A percentile compares a stretch with the other conserved stretches of the same genome.
Conservation (phyloP, 2,113 vertebrate genomes). For the Vidua macroura region DNA sequence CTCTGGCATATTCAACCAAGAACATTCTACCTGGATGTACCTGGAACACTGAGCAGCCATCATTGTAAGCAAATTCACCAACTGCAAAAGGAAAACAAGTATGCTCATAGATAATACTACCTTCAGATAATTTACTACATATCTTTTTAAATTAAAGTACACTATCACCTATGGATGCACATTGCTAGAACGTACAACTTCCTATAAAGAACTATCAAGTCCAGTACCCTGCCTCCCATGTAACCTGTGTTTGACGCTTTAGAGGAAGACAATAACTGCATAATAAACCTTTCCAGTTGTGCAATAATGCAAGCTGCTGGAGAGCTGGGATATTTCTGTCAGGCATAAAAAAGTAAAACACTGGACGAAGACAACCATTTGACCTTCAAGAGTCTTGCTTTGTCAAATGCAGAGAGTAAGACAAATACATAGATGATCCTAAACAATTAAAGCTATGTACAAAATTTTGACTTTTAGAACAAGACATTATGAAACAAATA, state of each 20-base stretch:
- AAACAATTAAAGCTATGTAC: constrained; percentile 72
- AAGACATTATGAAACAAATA: constrained; percentile 46
- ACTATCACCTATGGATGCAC: constrained; percentile 52
- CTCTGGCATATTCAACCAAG: constrained; percentile 24
- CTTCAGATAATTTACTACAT: constrained; percentile 10
- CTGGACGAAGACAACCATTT: constrained; percentile 69
- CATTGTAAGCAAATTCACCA: constrained; percentile 20
- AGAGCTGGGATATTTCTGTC: constrained; percentile 51
- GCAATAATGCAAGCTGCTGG: constrained; percentile 54
- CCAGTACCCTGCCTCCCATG: constrained; percentile 52
- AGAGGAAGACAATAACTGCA: constrained; percentile 56
- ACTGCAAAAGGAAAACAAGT: constrained; percentile 57
- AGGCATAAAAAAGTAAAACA: constrained; percentile 63
- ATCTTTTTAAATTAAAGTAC: constrained; percentile 56
- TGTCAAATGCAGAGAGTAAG: constrained; percentile 60
- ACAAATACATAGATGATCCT: constrained; percentile 42
- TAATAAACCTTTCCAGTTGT: constrained; percentile 63
- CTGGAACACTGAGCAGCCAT: constrained; percentile 35
- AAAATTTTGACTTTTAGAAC: constrained; percentile 61
- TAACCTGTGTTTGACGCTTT: constrained; percentile 39
- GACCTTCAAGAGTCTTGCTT: constrained; percentile 69
- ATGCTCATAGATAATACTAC: constrained; percentile 35
- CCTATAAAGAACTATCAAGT: constrained; percentile 5
- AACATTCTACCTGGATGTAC: constrained; percentile 35
- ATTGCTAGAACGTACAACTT: constrained; percentile 43